phyloP scores from a whole-genome alignment of 1,140 invertebrate species.

The Drosophila rhopaloa region DNA sequence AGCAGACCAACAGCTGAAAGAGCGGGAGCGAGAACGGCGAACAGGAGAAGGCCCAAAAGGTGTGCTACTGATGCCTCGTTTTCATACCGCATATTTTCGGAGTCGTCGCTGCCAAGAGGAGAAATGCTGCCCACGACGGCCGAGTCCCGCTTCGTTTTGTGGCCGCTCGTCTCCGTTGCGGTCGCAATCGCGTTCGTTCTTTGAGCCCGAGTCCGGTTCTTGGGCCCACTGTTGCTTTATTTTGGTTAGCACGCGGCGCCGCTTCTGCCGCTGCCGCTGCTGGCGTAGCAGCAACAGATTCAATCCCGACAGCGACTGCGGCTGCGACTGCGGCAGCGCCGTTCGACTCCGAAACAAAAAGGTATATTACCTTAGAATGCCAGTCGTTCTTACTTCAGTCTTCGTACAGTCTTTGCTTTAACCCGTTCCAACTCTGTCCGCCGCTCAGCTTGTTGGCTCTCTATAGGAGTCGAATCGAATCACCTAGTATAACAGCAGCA shows the following conservation, averaged over 20 bases:
- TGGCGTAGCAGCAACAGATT: conserved; percentile 82
- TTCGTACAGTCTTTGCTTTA: conserved; percentile 85
- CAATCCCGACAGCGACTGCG: conserved; percentile 48
- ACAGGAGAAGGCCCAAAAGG: conserved; percentile 44
- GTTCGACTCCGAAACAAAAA: conserved; percentile 83
- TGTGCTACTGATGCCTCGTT: conserved; percentile 60
- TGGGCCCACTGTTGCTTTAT: conserved; percentile 79
- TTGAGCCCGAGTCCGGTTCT: conserved; percentile 64
- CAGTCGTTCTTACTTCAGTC: conserved; percentile 85
- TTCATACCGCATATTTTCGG: conserved; percentile 45
- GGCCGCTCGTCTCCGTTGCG: conserved; percentile 28
- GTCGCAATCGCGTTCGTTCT: conserved; percentile 29
- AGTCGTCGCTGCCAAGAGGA: conserved; percentile 63
- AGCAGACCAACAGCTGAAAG: conserved; percentile 65
- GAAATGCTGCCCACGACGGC: conserved; percentile 57
- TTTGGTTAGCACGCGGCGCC: conserved; percentile 71
- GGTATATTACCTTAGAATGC: conserved; percentile 85
- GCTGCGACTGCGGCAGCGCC: conserved; percentile 23
- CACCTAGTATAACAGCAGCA: conserved; percentile 54
- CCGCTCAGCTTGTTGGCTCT: conserved; percentile 79
- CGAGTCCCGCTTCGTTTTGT: conserved; percentile 25
- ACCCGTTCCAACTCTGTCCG: conserved; percentile 85
- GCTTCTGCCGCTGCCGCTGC: conserved; percentile 27
- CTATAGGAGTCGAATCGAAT: conserved; percentile 61
- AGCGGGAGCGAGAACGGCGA: conserved; percentile 7